Evolutionary conservation across 2,113 vertebrate species (phyloP).

Genomic region (Garra rufa): DNA sequence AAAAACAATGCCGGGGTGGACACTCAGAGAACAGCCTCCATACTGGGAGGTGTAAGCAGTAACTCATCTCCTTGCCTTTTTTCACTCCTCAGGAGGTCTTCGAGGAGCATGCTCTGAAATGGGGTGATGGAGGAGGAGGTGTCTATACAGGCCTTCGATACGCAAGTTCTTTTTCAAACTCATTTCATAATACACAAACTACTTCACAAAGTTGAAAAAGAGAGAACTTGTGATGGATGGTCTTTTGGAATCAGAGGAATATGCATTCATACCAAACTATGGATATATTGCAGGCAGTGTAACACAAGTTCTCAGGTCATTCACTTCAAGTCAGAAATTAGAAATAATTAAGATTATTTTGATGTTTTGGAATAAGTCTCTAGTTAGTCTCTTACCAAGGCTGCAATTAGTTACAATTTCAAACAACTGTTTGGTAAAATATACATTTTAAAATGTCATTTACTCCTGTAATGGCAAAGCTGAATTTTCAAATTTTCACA

Average conservation of each 20-base stretch:
- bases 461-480: too few species aligned
- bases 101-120: constrained; percentile 17
- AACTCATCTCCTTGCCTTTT: neutral
- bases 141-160: constrained; percentile 8
- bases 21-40: constrained; percentile 24
- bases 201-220: neutral
- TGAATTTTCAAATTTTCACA: too few species aligned
- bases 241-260: neutral
- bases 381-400: too few species aligned
- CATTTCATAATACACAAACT: neutral
- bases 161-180: constrained; percentile 12
- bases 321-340: too few species aligned
- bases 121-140: neutral
- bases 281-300: too few species aligned
- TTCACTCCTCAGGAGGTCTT: constrained; percentile 4
- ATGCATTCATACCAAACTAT: too few species aligned
- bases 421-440: too few species aligned
- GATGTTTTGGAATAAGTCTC: too few species aligned
- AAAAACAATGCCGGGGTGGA: constrained; percentile 44
- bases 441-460: too few species aligned
- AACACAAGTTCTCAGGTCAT: neutral
- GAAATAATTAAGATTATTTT: too few species aligned
- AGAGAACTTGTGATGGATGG: neutral
- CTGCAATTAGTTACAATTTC: too few species aligned
- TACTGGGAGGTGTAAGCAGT: constrained; percentile 7